Conservation (phyloP, 1,140 invertebrate genomes). For the Tetragonula clypearis region DNA sequence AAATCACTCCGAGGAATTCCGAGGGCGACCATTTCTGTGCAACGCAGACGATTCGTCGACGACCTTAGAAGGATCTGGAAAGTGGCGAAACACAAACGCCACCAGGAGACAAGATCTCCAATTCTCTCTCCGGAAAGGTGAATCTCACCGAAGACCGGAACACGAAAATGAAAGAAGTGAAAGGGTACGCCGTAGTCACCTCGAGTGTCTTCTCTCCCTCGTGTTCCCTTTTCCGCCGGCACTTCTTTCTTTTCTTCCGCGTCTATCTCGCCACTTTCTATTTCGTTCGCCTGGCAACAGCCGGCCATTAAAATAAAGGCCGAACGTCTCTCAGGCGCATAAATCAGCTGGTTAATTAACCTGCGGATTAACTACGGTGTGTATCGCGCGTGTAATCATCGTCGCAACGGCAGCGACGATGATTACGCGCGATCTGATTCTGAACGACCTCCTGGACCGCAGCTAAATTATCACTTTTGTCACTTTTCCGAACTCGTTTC, state of each 20-base stretch:
- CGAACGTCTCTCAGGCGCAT: too few species aligned
- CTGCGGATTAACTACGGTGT: neutral
- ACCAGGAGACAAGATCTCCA: neutral
- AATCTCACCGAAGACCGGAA: constrained; percentile 16
- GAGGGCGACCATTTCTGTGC: too few species aligned
- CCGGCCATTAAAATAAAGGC: neutral
- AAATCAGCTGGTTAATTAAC: neutral
- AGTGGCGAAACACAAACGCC: constrained; percentile 6
- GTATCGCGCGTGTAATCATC: neutral
- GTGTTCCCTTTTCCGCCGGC: constrained; percentile 48
- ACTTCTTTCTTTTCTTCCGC: neutral
- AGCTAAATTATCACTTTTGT: too few species aligned
- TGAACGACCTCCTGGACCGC: neutral
- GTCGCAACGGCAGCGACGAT: neutral
- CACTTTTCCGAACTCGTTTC: too few species aligned
- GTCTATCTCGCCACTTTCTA: constrained; percentile 56
- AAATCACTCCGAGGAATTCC: neutral
- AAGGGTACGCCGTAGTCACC: constrained; percentile 52
- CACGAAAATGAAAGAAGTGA: constrained; percentile 65
- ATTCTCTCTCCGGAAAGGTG: neutral
- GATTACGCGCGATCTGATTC: neutral
- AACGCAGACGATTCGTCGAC: neutral
- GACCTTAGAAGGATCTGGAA: neutral
- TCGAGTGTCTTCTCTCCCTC: constrained; percentile 45
- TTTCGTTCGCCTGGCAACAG: constrained; percentile 52